These are phyloP conservation scores for Smutsia temminckii DNA, from an alignment of 2,797 vertebrate species.

Conservation along the genomic window DNA sequence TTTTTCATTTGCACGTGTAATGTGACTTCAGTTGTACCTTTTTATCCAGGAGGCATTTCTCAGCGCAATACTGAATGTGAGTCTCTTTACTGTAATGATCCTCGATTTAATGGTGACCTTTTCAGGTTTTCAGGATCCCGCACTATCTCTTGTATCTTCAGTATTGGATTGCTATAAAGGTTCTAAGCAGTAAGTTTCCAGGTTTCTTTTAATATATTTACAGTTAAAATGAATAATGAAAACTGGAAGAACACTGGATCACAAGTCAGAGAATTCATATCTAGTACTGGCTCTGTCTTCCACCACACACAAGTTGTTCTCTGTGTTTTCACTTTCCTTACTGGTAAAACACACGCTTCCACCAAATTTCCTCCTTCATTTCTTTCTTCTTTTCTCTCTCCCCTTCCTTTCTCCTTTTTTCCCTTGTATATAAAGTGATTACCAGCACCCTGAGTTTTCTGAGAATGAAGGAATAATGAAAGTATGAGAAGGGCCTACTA, in stretches of 20 bases:
- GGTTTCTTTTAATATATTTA: background rate
- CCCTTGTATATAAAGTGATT: background rate
- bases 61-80: background rate
- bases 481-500: background rate
- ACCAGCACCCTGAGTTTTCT: background rate
- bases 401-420: background rate
- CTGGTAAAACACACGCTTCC: background rate
- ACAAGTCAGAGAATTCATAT: background rate
- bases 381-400: background rate
- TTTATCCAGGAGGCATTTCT: background rate
- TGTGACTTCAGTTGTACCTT: background rate
- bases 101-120: background rate
- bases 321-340: background rate
- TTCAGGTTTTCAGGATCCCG: background rate
- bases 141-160: background rate
- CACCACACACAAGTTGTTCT: background rate
- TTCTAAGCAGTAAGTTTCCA: background rate
- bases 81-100: background rate
- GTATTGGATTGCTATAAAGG: background rate
- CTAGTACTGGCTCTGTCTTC: background rate
- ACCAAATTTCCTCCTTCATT: background rate
- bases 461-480: background rate
- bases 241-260: background rate
- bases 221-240: background rate
- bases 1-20: background rate